Percentiles rank a stretch among this genome's conserved stretches.
These are phyloP conservation scores for Tadarida brasiliensis DNA, from an alignment of 2,797 vertebrate genomes.

Conservation along the genomic window DNA sequence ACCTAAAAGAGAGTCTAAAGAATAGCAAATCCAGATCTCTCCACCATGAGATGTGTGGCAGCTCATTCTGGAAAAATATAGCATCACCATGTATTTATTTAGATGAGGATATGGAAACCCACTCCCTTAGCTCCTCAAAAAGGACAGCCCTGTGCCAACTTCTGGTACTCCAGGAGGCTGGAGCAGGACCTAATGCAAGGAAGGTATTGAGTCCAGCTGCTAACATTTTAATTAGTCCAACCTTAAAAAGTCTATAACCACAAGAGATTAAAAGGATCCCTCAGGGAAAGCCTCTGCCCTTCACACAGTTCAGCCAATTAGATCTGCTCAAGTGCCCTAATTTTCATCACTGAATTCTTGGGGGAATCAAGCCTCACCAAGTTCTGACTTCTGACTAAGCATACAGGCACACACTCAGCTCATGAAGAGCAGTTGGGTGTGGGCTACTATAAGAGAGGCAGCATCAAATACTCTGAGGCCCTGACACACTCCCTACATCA, in stretches of 20 bases:
- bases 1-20: conserved; percentile 21
- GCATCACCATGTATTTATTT: background rate
- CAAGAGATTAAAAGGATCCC: conserved; percentile 62
- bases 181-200: conserved; percentile 28
- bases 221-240: conserved; percentile 55
- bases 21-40: conserved; percentile 43
- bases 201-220: conserved; percentile 68
- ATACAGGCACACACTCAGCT: conserved; percentile 16
- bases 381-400: conserved; percentile 47
- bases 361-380: conserved; percentile 67
- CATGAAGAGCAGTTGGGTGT: background rate
- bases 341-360: conserved; percentile 77
- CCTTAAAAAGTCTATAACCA: conserved; percentile 70
- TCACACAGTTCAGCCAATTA: conserved; percentile 66
- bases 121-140: background rate
- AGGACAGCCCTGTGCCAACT: conserved; percentile 24
- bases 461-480: conserved; percentile 23
- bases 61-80: conserved; percentile 25
- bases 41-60: background rate
- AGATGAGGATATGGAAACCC: conserved; percentile 41
- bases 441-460: background rate
- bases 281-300: conserved; percentile 59
- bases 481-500: conserved; percentile 9
- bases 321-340: conserved; percentile 57
- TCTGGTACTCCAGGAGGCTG: background rate